A percentile compares a stretch with the other conserved stretches of the same genome.
Conservation (phyloP, 2,113 vertebrate genomes). For the Alces alces region DNA sequence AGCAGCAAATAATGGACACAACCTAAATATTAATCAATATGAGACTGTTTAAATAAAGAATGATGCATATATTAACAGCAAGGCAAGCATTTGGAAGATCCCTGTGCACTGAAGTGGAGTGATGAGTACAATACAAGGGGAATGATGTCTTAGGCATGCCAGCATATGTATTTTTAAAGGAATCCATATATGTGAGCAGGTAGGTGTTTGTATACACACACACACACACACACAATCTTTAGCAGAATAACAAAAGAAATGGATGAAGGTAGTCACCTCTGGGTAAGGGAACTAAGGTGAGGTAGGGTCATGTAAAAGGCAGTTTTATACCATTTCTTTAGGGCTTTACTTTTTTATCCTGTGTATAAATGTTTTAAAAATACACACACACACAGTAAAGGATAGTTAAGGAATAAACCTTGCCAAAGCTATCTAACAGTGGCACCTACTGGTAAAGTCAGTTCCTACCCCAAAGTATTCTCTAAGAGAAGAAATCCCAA, state of each 20-base stretch:
- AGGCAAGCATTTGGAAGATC: not conserved
- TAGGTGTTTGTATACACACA: not conserved
- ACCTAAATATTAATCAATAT: conserved; percentile 7
- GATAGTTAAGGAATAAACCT: not conserved
- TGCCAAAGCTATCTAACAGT: conserved; percentile 50
- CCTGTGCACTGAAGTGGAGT: not conserved
- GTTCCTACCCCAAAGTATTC: not conserved
- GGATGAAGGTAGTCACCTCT: not conserved
- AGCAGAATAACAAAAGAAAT: not conserved
- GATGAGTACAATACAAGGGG: not conserved
- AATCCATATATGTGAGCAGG: not conserved
- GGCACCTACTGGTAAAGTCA: conserved; percentile 66
- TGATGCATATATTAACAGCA: not conserved
- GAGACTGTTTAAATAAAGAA: not conserved
- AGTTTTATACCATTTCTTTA: not conserved
- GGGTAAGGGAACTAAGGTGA: not conserved
- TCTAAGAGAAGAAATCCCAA: conserved; percentile 12
- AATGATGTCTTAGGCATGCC: not conserved
- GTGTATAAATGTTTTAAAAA: not conserved
- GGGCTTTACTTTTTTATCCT: not conserved
- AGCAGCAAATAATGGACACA: not conserved
- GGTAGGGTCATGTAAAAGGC: not conserved
- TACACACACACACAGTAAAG: not conserved
- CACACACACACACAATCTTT: not conserved
- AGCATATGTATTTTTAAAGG: not conserved